Percentiles rank a stretch among this genome's conserved stretches.
Evolutionary conservation across 2,888 invertebrate genomes (phyloP).

Genomic region (Muscina levida): DNA sequence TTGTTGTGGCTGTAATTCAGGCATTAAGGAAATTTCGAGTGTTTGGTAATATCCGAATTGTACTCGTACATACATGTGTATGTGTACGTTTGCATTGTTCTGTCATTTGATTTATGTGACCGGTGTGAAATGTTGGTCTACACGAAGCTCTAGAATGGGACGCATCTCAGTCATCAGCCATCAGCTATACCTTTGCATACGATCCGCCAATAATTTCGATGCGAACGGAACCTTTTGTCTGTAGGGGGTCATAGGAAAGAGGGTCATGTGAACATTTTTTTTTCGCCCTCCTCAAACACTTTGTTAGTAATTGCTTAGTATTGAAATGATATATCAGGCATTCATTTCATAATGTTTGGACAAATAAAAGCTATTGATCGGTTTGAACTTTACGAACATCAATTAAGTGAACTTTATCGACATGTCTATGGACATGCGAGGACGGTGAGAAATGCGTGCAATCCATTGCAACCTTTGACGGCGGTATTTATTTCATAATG

Average conservation of each 20-base stretch:
- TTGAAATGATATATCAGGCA: conserved; percentile 11
- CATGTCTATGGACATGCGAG: too few species aligned
- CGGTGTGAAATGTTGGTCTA: conserved; percentile 47
- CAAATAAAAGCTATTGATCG: background rate
- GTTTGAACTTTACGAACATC: conserved; percentile 3
- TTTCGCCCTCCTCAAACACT: conserved; percentile 22
- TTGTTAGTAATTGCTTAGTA: background rate
- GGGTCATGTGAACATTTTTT: conserved; percentile 55
- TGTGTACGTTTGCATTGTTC: conserved; percentile 46
- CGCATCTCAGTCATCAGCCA: too few species aligned
- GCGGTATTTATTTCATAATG: too few species aligned
- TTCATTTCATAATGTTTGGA: conserved; percentile 7
- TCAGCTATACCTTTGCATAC: conserved; percentile 57
- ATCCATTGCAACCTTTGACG: too few species aligned
- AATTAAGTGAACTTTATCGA: background rate
- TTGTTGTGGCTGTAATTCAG: conserved; percentile 21
- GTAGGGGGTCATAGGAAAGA: conserved; percentile 14
- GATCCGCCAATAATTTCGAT: conserved; percentile 37
- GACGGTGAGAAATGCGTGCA: too few species aligned
- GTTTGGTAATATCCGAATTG: conserved; percentile 43
- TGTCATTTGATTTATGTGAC: conserved; percentile 59
- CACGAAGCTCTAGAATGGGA: too few species aligned
- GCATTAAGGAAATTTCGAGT: conserved; percentile 28
- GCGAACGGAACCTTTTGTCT: conserved; percentile 15
- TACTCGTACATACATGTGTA: conserved; percentile 16